Evolutionary conservation across 1,140 invertebrate genomes (phyloP).

Genomic region (Melitaea cinxia): DNA sequence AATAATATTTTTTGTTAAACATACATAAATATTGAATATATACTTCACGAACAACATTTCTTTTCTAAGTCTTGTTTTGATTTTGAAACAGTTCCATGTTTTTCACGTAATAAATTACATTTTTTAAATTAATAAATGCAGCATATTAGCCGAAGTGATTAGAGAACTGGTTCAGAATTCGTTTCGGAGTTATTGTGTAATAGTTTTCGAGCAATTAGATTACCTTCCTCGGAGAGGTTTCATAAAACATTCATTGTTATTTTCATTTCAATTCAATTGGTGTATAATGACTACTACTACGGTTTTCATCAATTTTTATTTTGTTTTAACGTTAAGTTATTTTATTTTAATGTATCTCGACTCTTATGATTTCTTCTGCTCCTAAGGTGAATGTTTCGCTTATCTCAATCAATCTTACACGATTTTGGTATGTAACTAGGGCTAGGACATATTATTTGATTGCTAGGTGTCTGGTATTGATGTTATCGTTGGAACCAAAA

Average conservation of each 20-base stretch:
- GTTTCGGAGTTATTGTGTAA: slow-evolving; percentile 60
- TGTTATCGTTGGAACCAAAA: no score
- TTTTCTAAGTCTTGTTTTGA: background rate
- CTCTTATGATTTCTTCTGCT: no score
- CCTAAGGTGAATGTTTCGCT: no score
- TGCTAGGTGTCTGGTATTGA: no score
- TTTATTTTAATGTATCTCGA: no score
- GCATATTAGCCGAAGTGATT: slow-evolving; percentile 20
- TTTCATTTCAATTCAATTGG: slow-evolving; percentile 65
- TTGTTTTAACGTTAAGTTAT: background rate
- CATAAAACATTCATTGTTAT: slow-evolving; percentile 71
- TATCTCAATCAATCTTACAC: no score
- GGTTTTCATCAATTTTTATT: background rate
- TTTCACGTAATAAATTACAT: background rate
- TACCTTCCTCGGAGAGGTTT: slow-evolving; percentile 68
- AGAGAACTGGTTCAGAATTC: slow-evolving; percentile 25
- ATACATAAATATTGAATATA: no score
- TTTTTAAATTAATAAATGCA: slow-evolving; percentile 16
- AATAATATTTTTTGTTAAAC: no score
- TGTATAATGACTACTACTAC: slow-evolving; percentile 49
- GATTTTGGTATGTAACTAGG: no score
- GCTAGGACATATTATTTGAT: no score
- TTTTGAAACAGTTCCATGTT: background rate
- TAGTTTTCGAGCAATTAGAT: slow-evolving; percentile 60
- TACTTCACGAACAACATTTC: slow-evolving; percentile 2